phyloP scores from a whole-genome alignment of 2,888 invertebrate species.

The Drosophila neotestacea region DNA sequence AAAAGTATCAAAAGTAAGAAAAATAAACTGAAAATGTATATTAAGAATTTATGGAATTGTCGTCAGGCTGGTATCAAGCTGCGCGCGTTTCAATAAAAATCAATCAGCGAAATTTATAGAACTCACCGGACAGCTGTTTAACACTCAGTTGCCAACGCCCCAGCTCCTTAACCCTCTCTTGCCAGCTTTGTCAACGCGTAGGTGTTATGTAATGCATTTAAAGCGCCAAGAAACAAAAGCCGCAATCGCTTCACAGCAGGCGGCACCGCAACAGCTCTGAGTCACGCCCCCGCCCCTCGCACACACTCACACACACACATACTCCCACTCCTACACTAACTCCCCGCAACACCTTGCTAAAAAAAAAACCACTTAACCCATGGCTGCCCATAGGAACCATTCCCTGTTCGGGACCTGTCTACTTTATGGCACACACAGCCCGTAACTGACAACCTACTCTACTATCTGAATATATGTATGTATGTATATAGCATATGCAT shows the following conservation, averaged over 20 bases:
- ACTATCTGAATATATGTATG: slow-evolving; percentile 18
- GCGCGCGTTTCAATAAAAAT: slow-evolving; percentile 79
- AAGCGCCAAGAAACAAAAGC: slow-evolving; percentile 66
- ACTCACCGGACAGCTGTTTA: slow-evolving; percentile 69
- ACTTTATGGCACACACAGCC: slow-evolving; percentile 29
- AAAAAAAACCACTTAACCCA: slow-evolving; percentile 65
- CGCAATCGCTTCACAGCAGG: slow-evolving; percentile 60
- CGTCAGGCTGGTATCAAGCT: slow-evolving; percentile 69
- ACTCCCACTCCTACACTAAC: slow-evolving; percentile 2
- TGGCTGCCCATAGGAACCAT: slow-evolving; percentile 39
- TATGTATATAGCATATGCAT: slow-evolving; percentile 30
- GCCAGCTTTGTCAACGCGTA: slow-evolving; percentile 60
- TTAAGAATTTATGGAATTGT: slow-evolving; percentile 68
- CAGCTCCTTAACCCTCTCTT: not conserved
- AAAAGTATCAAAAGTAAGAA: slow-evolving; percentile 1
- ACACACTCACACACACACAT: slow-evolving; percentile 26
- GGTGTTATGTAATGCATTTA: slow-evolving; percentile 74
- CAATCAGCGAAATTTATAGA: slow-evolving; percentile 79
- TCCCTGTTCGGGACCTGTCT: slow-evolving; percentile 13
- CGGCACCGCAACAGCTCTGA: slow-evolving; percentile 48
- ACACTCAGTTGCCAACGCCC: slow-evolving; percentile 47
- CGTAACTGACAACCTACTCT: slow-evolving; percentile 32
- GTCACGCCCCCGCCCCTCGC: slow-evolving; percentile 47
- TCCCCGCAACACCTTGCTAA: slow-evolving; percentile 50
- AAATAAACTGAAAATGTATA: slow-evolving; percentile 9